Conservation (phyloP, 2,888 invertebrate genomes). For the Phragmatobia fuliginosa region DNA sequence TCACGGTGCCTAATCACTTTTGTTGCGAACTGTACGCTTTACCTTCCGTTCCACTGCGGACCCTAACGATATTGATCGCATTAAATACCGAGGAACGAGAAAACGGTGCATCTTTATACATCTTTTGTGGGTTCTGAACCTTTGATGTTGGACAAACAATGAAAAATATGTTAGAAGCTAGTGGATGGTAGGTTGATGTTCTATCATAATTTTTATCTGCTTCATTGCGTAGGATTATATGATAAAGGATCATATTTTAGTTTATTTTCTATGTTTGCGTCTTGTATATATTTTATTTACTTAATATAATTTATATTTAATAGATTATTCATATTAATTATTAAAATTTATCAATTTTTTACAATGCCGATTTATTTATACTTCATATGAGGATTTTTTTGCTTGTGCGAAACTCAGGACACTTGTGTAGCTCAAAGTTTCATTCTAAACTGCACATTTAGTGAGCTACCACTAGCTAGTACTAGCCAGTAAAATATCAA, state of each 20-base stretch:
- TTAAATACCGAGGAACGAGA: slow-evolving; percentile 53
- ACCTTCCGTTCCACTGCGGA: slow-evolving; percentile 68
- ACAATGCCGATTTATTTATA: not conserved
- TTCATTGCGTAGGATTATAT: not conserved
- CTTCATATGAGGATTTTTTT: not conserved
- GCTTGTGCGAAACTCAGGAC: not conserved
- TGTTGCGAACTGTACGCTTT: slow-evolving; percentile 32
- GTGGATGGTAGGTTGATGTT: slow-evolving; percentile 3
- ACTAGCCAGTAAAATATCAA: not conserved
- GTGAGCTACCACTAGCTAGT: too few species aligned
- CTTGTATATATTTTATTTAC: not conserved
- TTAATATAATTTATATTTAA: not conserved
- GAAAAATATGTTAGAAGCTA: slow-evolving; percentile 25
- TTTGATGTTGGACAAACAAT: slow-evolving; percentile 40
- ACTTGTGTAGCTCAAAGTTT: not conserved
- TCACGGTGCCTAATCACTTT: not conserved
- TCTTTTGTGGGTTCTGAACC: slow-evolving; percentile 57
- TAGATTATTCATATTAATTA: not conserved
- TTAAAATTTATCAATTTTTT: not conserved
- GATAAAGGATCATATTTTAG: not conserved
- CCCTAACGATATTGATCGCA: slow-evolving; percentile 75
- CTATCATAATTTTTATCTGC: not conserved
- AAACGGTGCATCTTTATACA: slow-evolving; percentile 57
- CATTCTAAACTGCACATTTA: too few species aligned
- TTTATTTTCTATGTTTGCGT: not conserved